phyloP scores from a whole-genome alignment of 2,888 invertebrate species.

The Rhingia campestris region DNA sequence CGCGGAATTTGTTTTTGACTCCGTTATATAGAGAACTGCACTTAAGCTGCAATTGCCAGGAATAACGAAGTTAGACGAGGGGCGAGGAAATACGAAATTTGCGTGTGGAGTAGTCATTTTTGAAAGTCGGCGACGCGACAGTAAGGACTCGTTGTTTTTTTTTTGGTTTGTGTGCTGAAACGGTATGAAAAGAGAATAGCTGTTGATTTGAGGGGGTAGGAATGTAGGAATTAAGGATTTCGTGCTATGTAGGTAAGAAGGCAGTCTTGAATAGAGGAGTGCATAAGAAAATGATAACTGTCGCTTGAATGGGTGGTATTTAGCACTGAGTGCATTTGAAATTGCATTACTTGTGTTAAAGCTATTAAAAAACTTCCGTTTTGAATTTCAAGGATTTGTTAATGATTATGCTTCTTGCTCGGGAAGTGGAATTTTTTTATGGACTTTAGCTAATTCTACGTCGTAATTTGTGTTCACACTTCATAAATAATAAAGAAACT shows the following conservation, averaged over 20 bases:
- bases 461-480: no score
- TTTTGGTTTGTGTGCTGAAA: slow-evolving; percentile 17
- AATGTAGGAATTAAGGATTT: slow-evolving; percentile 1
- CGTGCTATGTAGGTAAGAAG: slow-evolving; percentile 4
- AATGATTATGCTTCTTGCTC: neutral
- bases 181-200: slow-evolving; percentile 2
- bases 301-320: neutral
- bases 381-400: neutral
- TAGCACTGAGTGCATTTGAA: neutral
- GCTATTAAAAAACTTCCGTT: neutral
- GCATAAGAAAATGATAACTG: neutral
- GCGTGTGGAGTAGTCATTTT: slow-evolving; percentile 55
- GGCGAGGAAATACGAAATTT: slow-evolving; percentile 53
- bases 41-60: slow-evolving; percentile 58
- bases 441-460: no score
- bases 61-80: slow-evolving; percentile 25
- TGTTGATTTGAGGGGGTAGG: slow-evolving; percentile 10
- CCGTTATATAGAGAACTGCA: slow-evolving; percentile 32
- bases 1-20: slow-evolving; percentile 15
- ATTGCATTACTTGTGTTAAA: no score
- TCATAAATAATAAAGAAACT: no score
- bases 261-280: neutral
- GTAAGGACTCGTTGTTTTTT: neutral
- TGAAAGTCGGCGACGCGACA: slow-evolving; percentile 32
- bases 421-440: neutral